A percentile compares a stretch with the other conserved stretches of the same genome.
These are phyloP conservation scores for Crotalus helleri DNA, from an alignment of 2,113 vertebrate genomes.

Conservation along the genomic window DNA sequence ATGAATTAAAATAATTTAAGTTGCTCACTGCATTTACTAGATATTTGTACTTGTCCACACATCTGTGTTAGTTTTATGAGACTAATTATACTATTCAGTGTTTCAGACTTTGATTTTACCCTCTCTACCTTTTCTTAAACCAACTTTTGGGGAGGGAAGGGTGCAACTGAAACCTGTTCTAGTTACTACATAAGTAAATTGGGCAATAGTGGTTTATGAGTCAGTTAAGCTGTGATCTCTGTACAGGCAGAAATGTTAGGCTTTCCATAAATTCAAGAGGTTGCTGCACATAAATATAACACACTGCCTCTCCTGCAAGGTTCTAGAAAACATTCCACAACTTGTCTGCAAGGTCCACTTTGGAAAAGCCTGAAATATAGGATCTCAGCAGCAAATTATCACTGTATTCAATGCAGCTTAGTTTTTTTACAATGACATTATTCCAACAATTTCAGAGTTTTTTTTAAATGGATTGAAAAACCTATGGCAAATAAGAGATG, in stretches of 20 bases:
- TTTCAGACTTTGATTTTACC: not conserved
- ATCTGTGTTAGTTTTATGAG: not conserved
- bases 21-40: not conserved
- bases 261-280: not conserved
- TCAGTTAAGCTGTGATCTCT: not conserved
- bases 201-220: not conserved
- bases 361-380: not conserved
- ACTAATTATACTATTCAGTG: not conserved
- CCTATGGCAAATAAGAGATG: not conserved
- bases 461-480: not conserved
- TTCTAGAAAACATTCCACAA: too few species aligned
- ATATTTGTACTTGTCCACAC: not conserved
- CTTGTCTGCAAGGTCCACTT: too few species aligned
- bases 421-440: not conserved
- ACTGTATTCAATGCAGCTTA: not conserved
- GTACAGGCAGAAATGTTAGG: not conserved
- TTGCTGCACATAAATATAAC: not conserved
- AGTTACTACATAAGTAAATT: not conserved
- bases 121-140: not conserved
- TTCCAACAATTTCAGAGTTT: not conserved
- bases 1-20: not conserved
- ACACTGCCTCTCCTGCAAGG: not conserved
- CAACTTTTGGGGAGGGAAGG: not conserved
- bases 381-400: not conserved
- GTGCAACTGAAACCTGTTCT: not conserved